phyloP scores from a whole-genome alignment of 1,140 invertebrate species.

The Hylaeus volcanicus region DNA sequence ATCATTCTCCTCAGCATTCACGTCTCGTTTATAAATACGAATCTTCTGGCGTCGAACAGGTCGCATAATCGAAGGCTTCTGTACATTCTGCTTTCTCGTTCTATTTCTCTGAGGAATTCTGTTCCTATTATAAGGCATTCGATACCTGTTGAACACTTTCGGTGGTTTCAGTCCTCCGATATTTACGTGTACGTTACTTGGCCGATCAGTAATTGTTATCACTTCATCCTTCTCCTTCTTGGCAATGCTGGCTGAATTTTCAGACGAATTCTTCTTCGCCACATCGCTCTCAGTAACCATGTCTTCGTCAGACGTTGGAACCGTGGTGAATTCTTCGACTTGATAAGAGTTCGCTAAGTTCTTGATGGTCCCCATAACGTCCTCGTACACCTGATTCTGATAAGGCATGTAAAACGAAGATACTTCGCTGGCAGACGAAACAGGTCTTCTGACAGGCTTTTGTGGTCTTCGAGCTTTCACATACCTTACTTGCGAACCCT shows the following conservation, averaged over 20 bases:
- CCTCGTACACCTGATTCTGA: conserved; percentile 74
- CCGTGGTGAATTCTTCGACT: conserved; percentile 42
- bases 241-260: not conserved
- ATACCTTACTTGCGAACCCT: not conserved
- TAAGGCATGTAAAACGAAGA: conserved; percentile 51
- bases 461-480: not conserved
- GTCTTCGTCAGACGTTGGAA: not conserved
- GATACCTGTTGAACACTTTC: not conserved
- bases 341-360: conserved; percentile 52
- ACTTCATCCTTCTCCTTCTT: not conserved
- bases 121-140: conserved; percentile 2
- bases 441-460: conserved; percentile 1
- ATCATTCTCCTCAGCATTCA: not conserved
- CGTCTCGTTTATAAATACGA: conserved; percentile 37
- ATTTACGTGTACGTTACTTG: not conserved
- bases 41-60: conserved; percentile 30
- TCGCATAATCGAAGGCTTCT: not conserved
- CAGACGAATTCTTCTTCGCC: not conserved
- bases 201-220: not conserved
- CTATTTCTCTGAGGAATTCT: conserved; percentile 3
- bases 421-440: conserved; percentile 20
- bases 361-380: conserved; percentile 77
- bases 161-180: conserved; percentile 57
- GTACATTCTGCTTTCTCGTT: not conserved
- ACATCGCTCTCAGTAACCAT: not conserved